A percentile compares a stretch with the other conserved stretches of the same genome.
Evolutionary conservation across 2,888 invertebrate genomes (phyloP).

Genomic region (Desoria tigrina): DNA sequence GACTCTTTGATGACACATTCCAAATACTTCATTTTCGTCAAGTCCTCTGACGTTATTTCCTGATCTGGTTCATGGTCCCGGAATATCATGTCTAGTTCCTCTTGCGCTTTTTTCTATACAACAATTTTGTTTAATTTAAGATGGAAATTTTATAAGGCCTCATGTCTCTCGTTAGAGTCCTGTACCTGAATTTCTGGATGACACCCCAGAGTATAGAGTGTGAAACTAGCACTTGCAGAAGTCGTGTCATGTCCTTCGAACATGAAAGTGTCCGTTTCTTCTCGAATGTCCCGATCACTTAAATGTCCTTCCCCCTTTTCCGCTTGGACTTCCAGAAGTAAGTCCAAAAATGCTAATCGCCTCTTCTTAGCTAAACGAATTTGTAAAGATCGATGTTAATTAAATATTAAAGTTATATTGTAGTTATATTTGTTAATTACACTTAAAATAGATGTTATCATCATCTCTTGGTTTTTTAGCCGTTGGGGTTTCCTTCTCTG

Average conservation of each 20-base stretch:
- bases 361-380: slow-evolving; percentile 47
- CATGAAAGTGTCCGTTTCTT: slow-evolving; percentile 58
- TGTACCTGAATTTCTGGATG: slow-evolving; percentile 46
- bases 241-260: slow-evolving; percentile 54
- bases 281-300: slow-evolving; percentile 56
- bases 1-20: slow-evolving; percentile 58
- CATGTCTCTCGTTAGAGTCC: no score
- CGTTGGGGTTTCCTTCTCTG: no score
- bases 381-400: no score
- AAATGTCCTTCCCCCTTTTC: slow-evolving; percentile 56
- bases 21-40: slow-evolving; percentile 55
- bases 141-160: no score
- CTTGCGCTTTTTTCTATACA: slow-evolving; percentile 57
- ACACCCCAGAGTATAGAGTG: slow-evolving; percentile 48
- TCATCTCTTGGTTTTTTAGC: background rate
- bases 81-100: slow-evolving; percentile 59
- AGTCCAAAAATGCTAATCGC: slow-evolving; percentile 61
- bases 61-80: slow-evolving; percentile 57
- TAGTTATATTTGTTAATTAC: no score
- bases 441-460: slow-evolving; percentile 12
- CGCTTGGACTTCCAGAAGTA: slow-evolving; percentile 60
- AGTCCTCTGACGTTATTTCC: slow-evolving; percentile 58
- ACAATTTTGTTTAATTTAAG: no score
- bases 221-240: slow-evolving; percentile 45
- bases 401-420: no score